Evolutionary conservation across 2,113 vertebrate species (phyloP).

Genomic region (Megaceryle maxima): DNA sequence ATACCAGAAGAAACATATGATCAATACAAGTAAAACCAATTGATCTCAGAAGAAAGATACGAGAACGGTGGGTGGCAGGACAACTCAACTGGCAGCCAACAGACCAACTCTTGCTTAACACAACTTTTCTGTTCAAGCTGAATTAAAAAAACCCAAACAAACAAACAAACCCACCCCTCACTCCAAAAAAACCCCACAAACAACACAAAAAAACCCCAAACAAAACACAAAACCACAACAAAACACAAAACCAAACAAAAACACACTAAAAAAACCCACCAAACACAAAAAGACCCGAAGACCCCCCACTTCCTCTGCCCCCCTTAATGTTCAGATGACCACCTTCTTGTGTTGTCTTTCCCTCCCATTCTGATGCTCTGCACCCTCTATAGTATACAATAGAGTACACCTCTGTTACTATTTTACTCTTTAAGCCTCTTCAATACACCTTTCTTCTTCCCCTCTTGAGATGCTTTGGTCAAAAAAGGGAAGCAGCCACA

Average conservation of each 20-base stretch:
- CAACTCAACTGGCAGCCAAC: not conserved
- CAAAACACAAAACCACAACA: too few species aligned
- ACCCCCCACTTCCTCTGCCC: fast-evolving
- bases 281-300: too few species aligned
- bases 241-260: too few species aligned
- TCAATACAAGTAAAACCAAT: not conserved
- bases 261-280: too few species aligned
- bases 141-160: not conserved
- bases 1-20: not conserved
- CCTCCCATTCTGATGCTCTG: not conserved
- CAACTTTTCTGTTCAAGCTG: not conserved
- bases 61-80: not conserved
- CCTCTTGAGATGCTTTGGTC: not conserved
- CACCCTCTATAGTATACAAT: not conserved
- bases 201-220: too few species aligned
- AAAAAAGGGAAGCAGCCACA: not conserved
- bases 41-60: not conserved
- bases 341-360: not conserved
- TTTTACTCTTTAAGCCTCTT: not conserved
- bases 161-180: too few species aligned
- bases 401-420: not conserved
- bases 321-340: not conserved
- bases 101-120: not conserved
- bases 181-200: too few species aligned
- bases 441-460: not conserved